A percentile compares a stretch with the other conserved stretches of the same genome.
These are phyloP conservation scores for Myotis pilosus DNA, from an alignment of 2,797 vertebrate genomes.

Conservation along the genomic window DNA sequence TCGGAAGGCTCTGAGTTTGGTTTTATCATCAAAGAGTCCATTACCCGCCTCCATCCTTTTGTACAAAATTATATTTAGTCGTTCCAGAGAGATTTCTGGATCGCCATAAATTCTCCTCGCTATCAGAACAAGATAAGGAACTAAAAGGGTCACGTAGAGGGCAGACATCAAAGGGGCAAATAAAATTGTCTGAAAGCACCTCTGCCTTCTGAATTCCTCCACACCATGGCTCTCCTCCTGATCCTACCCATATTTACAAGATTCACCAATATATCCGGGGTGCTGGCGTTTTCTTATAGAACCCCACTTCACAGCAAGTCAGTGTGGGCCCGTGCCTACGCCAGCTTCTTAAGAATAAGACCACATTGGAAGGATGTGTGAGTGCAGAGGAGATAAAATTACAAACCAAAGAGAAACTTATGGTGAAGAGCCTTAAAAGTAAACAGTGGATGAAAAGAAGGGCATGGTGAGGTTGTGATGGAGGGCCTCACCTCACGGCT, in stretches of 20 bases:
- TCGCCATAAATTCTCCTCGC: slow-evolving; percentile 70
- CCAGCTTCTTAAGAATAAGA: not conserved
- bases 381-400: not conserved
- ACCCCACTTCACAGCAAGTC: not conserved
- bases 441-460: not conserved
- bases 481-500: not conserved
- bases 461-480: not conserved
- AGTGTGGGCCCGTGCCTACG: not conserved
- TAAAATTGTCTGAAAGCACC: slow-evolving; percentile 50
- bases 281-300: not conserved
- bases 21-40: slow-evolving; percentile 71
- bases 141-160: slow-evolving; percentile 59
- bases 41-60: slow-evolving; percentile 64
- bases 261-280: not conserved
- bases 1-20: slow-evolving; percentile 38
- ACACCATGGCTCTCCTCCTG: not conserved
- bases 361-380: not conserved
- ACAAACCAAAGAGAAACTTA: not conserved
- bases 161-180: slow-evolving; percentile 68
- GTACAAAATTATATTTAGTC: slow-evolving; percentile 69
- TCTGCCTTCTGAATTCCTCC: slow-evolving; percentile 59
- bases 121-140: slow-evolving; percentile 73
- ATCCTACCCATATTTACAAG: not conserved
- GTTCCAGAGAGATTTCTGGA: slow-evolving; percentile 67
- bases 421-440: not conserved